A percentile compares a stretch with the other conserved stretches of the same genome.
phyloP scores from a whole-genome alignment of 2,113 vertebrate species.

The Vidua chalybeata region DNA sequence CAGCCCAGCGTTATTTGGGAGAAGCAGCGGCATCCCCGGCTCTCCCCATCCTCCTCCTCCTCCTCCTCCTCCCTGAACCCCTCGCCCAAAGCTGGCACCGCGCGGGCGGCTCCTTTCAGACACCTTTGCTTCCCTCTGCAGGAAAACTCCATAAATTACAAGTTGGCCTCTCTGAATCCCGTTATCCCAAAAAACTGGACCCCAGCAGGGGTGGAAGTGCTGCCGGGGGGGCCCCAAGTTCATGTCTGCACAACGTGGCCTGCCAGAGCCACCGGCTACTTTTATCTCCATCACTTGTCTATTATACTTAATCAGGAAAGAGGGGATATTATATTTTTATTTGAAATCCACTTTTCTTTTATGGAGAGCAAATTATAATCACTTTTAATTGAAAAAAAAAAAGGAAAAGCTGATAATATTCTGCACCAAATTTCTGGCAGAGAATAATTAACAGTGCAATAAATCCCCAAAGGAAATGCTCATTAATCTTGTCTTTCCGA shows the following conservation, averaged over 20 bases:
- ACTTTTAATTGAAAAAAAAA: slow-evolving; percentile 66
- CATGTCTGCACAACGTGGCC: background rate
- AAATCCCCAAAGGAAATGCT: slow-evolving; percentile 46
- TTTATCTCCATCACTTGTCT: slow-evolving; percentile 36
- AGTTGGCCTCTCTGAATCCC: background rate
- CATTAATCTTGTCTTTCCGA: slow-evolving; percentile 62
- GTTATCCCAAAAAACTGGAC: background rate
- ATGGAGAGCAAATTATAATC: slow-evolving; percentile 47
- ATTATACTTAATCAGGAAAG: slow-evolving; percentile 47
- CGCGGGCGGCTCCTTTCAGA: background rate
- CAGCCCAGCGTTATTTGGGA: fast-evolving
- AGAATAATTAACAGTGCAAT: slow-evolving; percentile 61
- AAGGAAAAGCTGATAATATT: slow-evolving; percentile 31
- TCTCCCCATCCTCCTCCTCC: background rate
- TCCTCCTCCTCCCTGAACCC: background rate
- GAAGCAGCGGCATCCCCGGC: background rate
- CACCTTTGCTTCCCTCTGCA: slow-evolving; percentile 51
- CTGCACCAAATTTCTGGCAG: slow-evolving; percentile 32
- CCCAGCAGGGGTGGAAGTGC: background rate
- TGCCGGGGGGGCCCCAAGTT: background rate
- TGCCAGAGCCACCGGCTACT: slow-evolving; percentile 18
- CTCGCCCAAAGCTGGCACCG: background rate
- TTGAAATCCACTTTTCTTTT: slow-evolving; percentile 47
- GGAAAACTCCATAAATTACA: slow-evolving; percentile 10
- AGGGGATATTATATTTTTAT: background rate